Conservation (phyloP, 2,113 vertebrate genomes). For the Laticauda colubrina region DNA sequence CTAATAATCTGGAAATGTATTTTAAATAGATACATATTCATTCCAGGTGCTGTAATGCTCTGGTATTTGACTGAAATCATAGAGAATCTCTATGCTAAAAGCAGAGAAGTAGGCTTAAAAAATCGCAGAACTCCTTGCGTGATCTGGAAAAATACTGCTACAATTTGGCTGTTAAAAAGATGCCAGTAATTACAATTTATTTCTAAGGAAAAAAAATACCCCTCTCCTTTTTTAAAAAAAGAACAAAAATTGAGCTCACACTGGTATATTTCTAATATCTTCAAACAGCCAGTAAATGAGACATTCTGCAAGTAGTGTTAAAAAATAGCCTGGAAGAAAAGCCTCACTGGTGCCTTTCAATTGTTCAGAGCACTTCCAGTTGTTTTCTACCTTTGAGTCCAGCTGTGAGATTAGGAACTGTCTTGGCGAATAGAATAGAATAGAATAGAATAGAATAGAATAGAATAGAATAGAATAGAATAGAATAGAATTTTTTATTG, state of each 20-base stretch:
- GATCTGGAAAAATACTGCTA: background rate
- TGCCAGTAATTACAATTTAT: background rate
- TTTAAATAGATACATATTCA: background rate
- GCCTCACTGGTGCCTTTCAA: background rate
- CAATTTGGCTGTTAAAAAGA: background rate
- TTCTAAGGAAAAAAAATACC: background rate
- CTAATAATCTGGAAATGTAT: background rate
- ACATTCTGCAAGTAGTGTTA: background rate
- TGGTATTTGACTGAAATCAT: background rate
- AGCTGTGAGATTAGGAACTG: background rate
- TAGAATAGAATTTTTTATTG: too few species aligned
- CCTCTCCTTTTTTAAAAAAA: background rate
- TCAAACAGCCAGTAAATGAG: background rate
- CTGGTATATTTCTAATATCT: background rate
- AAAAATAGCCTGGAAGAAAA: background rate
- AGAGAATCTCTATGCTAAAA: background rate
- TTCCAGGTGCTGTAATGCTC: background rate
- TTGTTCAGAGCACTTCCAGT: background rate
- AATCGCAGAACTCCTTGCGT: background rate
- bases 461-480: too few species aligned
- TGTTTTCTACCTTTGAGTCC: background rate
- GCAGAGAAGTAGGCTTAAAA: background rate
- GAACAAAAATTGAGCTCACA: background rate
- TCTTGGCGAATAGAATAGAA: background rate
- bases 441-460: too few species aligned